Conservation (phyloP, 1,140 invertebrate genomes). For the Drosophila nasuta region DNA sequence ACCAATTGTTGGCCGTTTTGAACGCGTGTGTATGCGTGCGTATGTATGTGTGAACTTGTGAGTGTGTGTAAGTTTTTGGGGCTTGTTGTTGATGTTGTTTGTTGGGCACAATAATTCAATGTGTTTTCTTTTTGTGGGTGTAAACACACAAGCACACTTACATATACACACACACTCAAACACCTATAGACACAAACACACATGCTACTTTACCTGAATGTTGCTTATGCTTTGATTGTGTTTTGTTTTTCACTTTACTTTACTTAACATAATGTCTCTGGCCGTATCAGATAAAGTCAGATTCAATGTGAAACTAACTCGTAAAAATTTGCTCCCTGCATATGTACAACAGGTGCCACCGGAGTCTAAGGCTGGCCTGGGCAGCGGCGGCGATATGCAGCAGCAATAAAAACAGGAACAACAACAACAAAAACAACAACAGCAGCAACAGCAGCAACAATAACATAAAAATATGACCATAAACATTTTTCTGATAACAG, state of each 20-base stretch:
- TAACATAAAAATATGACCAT: constrained; percentile 28
- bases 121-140: constrained; percentile 53
- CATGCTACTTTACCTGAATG: constrained; percentile 70
- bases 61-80: constrained; percentile 13
- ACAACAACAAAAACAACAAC: constrained; percentile 6
- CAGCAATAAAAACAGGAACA: constrained; percentile 70
- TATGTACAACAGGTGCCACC: constrained; percentile 87
- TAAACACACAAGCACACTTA: constrained; percentile 25
- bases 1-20: constrained; percentile 24
- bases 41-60: constrained; percentile 6
- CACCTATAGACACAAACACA: constrained; percentile 21
- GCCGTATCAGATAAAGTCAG: constrained; percentile 25
- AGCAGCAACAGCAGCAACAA: constrained; percentile 4
- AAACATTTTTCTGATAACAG: constrained; percentile 55
- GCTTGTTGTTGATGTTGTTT: constrained; percentile 34
- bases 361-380: constrained; percentile 89
- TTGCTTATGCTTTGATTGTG: constrained; percentile 80
- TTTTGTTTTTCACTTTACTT: constrained; percentile 35
- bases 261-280: constrained; percentile 42
- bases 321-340: constrained; percentile 16
- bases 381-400: constrained; percentile 87
- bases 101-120: constrained; percentile 42
- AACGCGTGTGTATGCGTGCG: not conserved
- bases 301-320: constrained; percentile 52
- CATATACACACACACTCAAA: constrained; percentile 18